Evolutionary conservation across 1,140 invertebrate genomes (phyloP).

Genomic region (Gryllus bimaculatus): DNA sequence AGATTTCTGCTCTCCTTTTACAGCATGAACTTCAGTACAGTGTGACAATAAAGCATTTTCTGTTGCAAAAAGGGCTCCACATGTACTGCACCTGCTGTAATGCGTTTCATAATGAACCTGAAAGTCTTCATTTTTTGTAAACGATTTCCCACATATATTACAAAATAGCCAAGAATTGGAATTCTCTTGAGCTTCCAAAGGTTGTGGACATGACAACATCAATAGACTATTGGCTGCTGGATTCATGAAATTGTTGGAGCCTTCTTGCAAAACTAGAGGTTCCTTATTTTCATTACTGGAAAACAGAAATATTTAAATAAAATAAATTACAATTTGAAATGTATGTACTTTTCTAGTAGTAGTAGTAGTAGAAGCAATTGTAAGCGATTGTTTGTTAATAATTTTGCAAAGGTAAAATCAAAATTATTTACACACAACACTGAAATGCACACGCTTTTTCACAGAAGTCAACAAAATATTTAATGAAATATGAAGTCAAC

Average conservation of each 20-base stretch:
- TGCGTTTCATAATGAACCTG: conserved; percentile 42
- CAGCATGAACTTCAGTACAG: conserved; percentile 33
- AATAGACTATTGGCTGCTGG: conserved; percentile 20
- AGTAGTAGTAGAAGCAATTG: too few relatives aligned
- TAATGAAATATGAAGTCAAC: neutral
- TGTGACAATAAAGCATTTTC: conserved; percentile 37
- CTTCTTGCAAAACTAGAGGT: neutral
- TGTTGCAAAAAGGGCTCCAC: conserved; percentile 37
- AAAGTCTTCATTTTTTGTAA: conserved; percentile 36
- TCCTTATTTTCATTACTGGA: conserved; percentile 9
- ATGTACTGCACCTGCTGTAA: conserved; percentile 38
- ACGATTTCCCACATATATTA: conserved; percentile 43
- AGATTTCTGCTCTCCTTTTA: neutral
- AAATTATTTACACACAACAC: too few relatives aligned
- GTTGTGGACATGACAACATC: conserved; percentile 18
- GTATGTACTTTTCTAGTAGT: too few relatives aligned
- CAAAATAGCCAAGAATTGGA: conserved; percentile 32
- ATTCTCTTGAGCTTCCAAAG: conserved; percentile 9
- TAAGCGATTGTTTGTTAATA: too few relatives aligned
- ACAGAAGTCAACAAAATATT: too few relatives aligned
- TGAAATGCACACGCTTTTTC: too few relatives aligned
- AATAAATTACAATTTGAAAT: too few relatives aligned
- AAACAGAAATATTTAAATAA: neutral
- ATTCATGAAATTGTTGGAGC: conserved; percentile 14
- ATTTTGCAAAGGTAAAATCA: too few relatives aligned